Evolutionary conservation across 2,113 vertebrate genomes (phyloP).

Genomic region (Chloropsis hardwickii): DNA sequence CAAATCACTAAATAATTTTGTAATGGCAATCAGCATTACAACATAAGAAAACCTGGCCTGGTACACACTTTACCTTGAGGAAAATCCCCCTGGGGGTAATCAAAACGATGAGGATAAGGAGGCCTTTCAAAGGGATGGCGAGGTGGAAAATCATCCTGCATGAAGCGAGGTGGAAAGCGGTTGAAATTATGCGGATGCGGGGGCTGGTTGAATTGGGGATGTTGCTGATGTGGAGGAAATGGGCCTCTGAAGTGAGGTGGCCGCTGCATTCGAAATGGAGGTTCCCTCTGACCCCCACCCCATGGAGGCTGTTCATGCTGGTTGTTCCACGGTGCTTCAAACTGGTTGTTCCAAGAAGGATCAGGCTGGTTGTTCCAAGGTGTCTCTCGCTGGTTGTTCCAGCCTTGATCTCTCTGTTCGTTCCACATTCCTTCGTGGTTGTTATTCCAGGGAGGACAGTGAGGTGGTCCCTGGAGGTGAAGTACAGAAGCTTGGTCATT

Average conservation of each 20-base stretch:
- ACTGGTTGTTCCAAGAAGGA: slow-evolving; percentile 84
- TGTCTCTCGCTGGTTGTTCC: slow-evolving; percentile 88
- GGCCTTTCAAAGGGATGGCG: slow-evolving; percentile 93
- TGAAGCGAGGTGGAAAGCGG: slow-evolving; percentile 93
- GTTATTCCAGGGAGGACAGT: slow-evolving; percentile 94
- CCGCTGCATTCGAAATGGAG: slow-evolving; percentile 94
- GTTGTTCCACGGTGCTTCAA: slow-evolving; percentile 83
- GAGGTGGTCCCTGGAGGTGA: slow-evolving; percentile 86
- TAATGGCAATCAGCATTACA: not conserved
- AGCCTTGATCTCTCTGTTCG: slow-evolving; percentile 89
- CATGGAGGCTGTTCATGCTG: slow-evolving; percentile 94
- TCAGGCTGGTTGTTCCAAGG: slow-evolving; percentile 85
- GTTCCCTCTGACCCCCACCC: slow-evolving; percentile 90
- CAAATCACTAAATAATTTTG: not conserved
- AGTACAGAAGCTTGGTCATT: slow-evolving; percentile 77
- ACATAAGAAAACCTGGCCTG: not conserved
- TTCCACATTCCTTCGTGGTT: slow-evolving; percentile 97
- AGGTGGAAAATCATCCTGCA: slow-evolving; percentile 96
- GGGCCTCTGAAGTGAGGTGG: slow-evolving; percentile 95
- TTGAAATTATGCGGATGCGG: slow-evolving; percentile 95
- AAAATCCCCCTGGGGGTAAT: slow-evolving; percentile 93
- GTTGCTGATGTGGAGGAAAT: slow-evolving; percentile 95
- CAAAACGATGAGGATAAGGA: slow-evolving; percentile 92
- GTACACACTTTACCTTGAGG: slow-evolving; percentile 79
- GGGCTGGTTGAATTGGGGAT: slow-evolving; percentile 93